A percentile compares a stretch with the other conserved stretches of the same genome.
Conservation (phyloP, 2,113 vertebrate genomes). For the Sceloporus tristichus region DNA sequence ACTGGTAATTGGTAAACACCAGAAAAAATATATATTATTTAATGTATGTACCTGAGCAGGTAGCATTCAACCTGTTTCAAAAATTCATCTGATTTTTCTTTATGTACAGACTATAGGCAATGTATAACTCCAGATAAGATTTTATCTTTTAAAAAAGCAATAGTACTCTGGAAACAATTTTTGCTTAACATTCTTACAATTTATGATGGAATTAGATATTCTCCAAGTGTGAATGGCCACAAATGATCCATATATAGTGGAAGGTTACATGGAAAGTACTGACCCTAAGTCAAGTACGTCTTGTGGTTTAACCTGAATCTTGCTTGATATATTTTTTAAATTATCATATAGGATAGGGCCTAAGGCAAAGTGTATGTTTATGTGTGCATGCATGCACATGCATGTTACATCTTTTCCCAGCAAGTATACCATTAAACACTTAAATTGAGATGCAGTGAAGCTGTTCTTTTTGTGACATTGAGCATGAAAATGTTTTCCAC, state of each 20-base stretch:
- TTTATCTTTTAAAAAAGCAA: not conserved
- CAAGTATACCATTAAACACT: constrained; percentile 61
- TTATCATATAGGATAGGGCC: not conserved
- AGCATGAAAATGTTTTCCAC: constrained; percentile 67
- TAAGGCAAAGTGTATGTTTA: constrained; percentile 21
- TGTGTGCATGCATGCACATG: not conserved
- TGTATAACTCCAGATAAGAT: too few species aligned
- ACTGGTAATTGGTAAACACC: not conserved
- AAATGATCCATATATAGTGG: not conserved
- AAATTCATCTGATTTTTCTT: too few species aligned
- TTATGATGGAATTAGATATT: too few species aligned
- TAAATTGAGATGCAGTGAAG: constrained; percentile 57
- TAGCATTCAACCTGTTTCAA: not conserved
- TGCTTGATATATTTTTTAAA: not conserved
- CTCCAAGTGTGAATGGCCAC: too few species aligned
- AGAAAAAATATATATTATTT: not conserved
- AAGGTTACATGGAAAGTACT: not conserved
- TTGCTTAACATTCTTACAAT: not conserved
- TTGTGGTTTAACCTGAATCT: constrained; percentile 26
- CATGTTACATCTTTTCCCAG: constrained; percentile 48
- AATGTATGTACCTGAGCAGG: not conserved
- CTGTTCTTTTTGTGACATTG: constrained; percentile 53
- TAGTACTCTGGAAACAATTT: not conserved
- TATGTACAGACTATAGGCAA: too few species aligned
- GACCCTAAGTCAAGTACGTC: constrained; percentile 35